A percentile compares a stretch with the other conserved stretches of the same genome.
Evolutionary conservation across 2,113 vertebrate species (phyloP).

Genomic region (Ictalurus punctatus): DNA sequence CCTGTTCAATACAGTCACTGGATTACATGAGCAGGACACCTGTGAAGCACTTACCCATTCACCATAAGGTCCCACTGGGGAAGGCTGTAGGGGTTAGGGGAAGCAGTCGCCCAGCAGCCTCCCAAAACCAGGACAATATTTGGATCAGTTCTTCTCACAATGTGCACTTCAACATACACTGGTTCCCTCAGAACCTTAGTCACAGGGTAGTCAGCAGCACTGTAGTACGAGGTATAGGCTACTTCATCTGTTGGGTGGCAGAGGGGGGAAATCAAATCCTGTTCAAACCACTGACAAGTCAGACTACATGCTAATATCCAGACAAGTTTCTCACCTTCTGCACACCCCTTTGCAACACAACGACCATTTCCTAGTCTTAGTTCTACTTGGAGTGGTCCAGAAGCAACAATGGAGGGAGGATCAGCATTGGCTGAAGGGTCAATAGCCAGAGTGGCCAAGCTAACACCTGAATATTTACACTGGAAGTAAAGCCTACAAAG

Average conservation of each 20-base stretch:
- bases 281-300: neutral
- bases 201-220: conserved; percentile 66
- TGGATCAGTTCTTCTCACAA: conserved; percentile 76
- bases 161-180: conserved; percentile 76
- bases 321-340: conserved; percentile 51
- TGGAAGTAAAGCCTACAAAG: conserved; percentile 66
- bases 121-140: conserved; percentile 61
- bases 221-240: conserved; percentile 67
- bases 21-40: too few relatives aligned
- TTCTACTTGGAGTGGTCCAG: conserved; percentile 65
- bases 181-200: conserved; percentile 72
- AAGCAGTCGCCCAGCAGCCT: conserved; percentile 77
- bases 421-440: conserved; percentile 61
- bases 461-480: conserved; percentile 63
- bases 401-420: conserved; percentile 59
- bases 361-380: conserved; percentile 67
- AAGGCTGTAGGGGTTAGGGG: conserved; percentile 28
- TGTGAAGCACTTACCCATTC: conserved; percentile 65
- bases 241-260: conserved; percentile 52
- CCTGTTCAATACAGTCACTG: neutral
- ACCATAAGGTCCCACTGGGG: conserved; percentile 74
- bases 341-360: conserved; percentile 66
- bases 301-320: neutral
- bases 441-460: conserved; percentile 58
- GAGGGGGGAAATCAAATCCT: neutral